phyloP scores from a whole-genome alignment of 1,140 invertebrate genomes.

The Panagrolaimus sp. region DNA sequence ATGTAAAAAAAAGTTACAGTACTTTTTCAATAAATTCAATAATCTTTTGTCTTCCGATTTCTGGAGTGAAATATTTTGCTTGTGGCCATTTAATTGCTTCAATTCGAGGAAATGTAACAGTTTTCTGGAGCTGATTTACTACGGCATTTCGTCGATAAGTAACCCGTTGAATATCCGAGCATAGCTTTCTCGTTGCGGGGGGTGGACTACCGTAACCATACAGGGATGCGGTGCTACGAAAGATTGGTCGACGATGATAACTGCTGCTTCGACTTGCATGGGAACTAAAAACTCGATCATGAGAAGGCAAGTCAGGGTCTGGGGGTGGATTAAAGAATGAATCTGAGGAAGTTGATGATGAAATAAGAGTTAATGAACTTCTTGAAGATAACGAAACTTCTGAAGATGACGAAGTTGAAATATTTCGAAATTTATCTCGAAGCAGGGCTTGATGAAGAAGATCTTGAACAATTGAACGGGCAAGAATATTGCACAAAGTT shows the following conservation, averaged over 20 bases:
- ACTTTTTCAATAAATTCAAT: constrained; percentile 25
- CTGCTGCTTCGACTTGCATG: neutral
- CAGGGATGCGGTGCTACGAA: no score
- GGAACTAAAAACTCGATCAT: constrained; percentile 2
- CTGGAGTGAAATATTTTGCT: constrained; percentile 15
- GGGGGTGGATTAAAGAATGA: neutral
- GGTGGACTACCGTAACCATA: no score
- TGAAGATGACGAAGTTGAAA: no score
- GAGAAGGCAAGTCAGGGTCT: neutral
- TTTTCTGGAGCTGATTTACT: constrained; percentile 2
- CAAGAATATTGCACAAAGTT: neutral
- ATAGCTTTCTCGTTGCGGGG: neutral
- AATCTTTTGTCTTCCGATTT: constrained; percentile 20
- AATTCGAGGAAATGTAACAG: neutral
- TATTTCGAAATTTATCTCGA: neutral
- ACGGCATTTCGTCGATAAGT: neutral
- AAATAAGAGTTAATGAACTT: neutral
- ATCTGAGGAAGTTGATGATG: neutral
- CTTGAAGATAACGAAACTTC: no score
- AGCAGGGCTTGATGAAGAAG: neutral
- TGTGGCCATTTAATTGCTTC: constrained; percentile 3
- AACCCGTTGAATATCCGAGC: neutral
- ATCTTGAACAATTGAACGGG: neutral
- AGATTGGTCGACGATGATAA: neutral
- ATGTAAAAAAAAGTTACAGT: neutral